Base-by-base conservation (phyloP, 2,113 vertebrate species). In the Boulengeromyrus knoepffleri region DNA sequence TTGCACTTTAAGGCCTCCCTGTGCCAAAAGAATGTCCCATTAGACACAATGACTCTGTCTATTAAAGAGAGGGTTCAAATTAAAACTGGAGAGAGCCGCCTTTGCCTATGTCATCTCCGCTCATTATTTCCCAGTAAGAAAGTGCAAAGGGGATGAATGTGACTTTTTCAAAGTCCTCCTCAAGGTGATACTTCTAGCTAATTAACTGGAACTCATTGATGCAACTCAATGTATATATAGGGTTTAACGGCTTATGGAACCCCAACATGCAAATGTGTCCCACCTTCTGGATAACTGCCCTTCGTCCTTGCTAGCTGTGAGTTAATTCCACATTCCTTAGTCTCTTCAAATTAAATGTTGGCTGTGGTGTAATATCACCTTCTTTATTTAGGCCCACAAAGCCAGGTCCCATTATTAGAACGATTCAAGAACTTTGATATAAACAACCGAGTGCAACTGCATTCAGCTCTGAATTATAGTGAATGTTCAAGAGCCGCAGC, bases 181-280 rank as follows among this genome's bases (percentile, higher is more conserved):
- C 89, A 91, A 92, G 89, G 92, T 83, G 87, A 92, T 93, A 92
- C 95, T 95, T 92, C 92, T 95, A 93, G 89, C 85, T 92, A 94
- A 94, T 94, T 95, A 94, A 94, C 93, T 90, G 91, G 85, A 92
- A 93, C 91, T 95, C 95, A 95, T 95, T 96, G 95, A 95, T 92
- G 92, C 92, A 90, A 91, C 93, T 91, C 91, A 83, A 88, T 93
- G 92, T 94, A 93, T 92, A 93, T 92, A 93, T 92, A 94, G 93
- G 92, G 93, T 90, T 92, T 94, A 31, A 42, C 91, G 88, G 93
- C 92, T 94, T 94, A 93, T n/a, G 50, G 52, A 53, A 89, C 85
- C 46, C 36, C 52, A 36, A 90, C 85, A 90, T 88, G 49, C 45
- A 80, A 89, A 87, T 66, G 74, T 89, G 66, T 85, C 31, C 46